Base-by-base conservation (phyloP, 2,888 invertebrate species). In the Salpingus planirostris region DNA sequence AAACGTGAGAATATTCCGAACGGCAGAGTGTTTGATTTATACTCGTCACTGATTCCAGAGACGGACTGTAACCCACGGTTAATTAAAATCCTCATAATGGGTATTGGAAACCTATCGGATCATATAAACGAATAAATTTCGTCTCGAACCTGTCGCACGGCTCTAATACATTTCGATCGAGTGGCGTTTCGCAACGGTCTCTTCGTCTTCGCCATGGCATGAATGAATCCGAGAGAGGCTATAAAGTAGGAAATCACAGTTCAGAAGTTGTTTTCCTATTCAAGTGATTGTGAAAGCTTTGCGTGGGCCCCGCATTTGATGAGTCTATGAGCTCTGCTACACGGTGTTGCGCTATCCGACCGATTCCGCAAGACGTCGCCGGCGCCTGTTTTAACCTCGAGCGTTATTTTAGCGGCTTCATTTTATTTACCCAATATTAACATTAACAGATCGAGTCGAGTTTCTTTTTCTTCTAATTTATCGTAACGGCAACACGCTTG, bases 241-340 rank as follows among this genome's bases (percentile, higher is more conserved):
- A 39, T 44, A 44, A 46, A 45, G 32, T 46, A 45, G 48, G 48
- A 48, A 48, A 48, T 43, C 42, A 33, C 24, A 38, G 44, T 40
- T 39, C 44, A 44, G 44, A 39, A 47, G 44, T 46, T 42, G 47
- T 49, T 49, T 47, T 50, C 42, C 42, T 40, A 49, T 49, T 46
- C 44, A 46, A 44, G 43, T 46, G 46, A 44, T 48, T 49, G 47
- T 45, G 50, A 50, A 49, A 50, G 47, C 37, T 28, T 27, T 36
- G 50, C 46, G 50, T 50, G 45, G 50, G 37, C 46, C 33, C 28
- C 26, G 27, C 38, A 23, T 41, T 46, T 44, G 48, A 49, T 48
- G 48, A 48, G 47, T 47, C 46, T 47, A 48, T 44, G 48, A 44
- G 45, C 40, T 47, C 43, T 44, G 41, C 5, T 18, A 18, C 8